Conservation (phyloP, 2,113 vertebrate genomes). For the Melanotaenia duboulayi region DNA sequence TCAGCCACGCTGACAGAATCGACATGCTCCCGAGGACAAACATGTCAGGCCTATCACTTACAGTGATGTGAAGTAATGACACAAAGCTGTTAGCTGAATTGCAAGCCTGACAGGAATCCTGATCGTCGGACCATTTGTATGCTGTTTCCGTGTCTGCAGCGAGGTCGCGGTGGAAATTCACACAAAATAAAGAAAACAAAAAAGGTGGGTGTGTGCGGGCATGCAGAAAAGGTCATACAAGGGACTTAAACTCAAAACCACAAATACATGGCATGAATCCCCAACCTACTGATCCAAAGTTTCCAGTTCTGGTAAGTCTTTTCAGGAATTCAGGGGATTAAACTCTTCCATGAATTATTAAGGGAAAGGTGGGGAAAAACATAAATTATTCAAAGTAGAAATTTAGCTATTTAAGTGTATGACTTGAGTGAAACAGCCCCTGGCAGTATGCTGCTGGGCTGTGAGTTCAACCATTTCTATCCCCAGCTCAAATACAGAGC, state of each 20-base stretch:
- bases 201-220: slow-evolving; percentile 3
- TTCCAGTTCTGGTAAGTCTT: slow-evolving; percentile 8
- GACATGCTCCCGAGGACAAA: slow-evolving; percentile 32
- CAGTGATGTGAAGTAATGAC: slow-evolving; percentile 23
- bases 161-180: slow-evolving; percentile 35
- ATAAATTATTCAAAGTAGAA: slow-evolving; percentile 10
- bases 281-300: slow-evolving; percentile 8
- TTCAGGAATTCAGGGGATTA: neutral
- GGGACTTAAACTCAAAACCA: slow-evolving; percentile 24
- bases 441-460: slow-evolving; percentile 7
- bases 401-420: neutral
- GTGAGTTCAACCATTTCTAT: slow-evolving; percentile 28
- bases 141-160: slow-evolving; percentile 20
- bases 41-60: slow-evolving; percentile 19
- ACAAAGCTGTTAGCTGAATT: slow-evolving; percentile 41
- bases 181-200: neutral
- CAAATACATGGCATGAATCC: slow-evolving; percentile 51
- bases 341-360: neutral
- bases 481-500: slow-evolving; percentile 24
- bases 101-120: slow-evolving; percentile 46
- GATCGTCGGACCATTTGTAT: neutral
- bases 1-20: slow-evolving; percentile 12
- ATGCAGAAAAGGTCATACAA: slow-evolving; percentile 60
- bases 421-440: neutral
- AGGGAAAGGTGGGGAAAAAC: neutral